Conservation (phyloP, 2,113 vertebrate species). For the Rostratula benghalensis region DNA sequence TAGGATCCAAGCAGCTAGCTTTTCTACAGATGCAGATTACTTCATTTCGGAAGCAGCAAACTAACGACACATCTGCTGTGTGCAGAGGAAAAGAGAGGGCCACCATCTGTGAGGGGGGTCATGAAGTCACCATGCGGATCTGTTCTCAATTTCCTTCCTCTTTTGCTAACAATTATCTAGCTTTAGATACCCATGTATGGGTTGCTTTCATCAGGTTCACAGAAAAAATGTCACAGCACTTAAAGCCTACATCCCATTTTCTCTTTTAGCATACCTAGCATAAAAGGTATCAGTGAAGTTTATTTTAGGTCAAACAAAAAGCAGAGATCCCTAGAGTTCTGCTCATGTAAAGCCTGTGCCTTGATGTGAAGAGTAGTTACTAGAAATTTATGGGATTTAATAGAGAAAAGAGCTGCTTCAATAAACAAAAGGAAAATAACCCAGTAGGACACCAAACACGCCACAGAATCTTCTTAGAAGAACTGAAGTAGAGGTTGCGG, state of each 20-base stretch:
- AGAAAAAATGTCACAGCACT: slow-evolving; percentile 20
- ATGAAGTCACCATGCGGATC: neutral
- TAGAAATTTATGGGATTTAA: neutral
- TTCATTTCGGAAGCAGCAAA: slow-evolving; percentile 3
- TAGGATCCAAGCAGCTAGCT: neutral
- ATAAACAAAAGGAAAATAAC: slow-evolving; percentile 19
- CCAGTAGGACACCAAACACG: neutral
- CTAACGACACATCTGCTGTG: neutral
- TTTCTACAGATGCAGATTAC: neutral
- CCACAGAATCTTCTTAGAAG: neutral
- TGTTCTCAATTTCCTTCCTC: slow-evolving; percentile 40
- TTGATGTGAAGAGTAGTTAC: neutral
- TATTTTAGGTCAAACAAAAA: neutral
- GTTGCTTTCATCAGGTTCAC: neutral
- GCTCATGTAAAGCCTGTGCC: neutral
- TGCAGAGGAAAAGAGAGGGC: slow-evolving; percentile 2
- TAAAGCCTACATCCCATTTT: neutral
- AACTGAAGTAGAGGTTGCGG: neutral
- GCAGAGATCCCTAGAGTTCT: neutral
- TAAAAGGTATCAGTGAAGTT: neutral
- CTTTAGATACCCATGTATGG: slow-evolving; percentile 16
- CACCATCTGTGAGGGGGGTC: slow-evolving; percentile 47
- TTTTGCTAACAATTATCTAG: neutral
- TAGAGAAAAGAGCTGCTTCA: neutral
- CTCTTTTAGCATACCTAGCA: neutral